A percentile compares a stretch with the other conserved stretches of the same genome.
Evolutionary conservation across 2,113 vertebrate genomes (phyloP).

Genomic region (Laticauda colubrina): DNA sequence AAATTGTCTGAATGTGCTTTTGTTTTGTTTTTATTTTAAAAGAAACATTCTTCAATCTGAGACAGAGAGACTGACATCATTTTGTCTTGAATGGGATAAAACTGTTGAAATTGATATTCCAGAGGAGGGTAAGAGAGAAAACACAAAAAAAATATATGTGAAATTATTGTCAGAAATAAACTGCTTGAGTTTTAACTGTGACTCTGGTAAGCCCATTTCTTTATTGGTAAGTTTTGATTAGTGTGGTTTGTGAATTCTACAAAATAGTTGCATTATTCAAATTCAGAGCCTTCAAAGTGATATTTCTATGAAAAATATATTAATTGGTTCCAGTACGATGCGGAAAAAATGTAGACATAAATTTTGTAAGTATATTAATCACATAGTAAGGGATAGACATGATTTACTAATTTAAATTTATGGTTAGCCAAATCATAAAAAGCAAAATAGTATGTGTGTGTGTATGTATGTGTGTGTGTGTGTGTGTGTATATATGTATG

Average conservation of each 20-base stretch:
- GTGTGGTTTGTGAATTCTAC: background rate
- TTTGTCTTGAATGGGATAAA: slow-evolving; percentile 78
- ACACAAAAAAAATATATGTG: too few relatives aligned
- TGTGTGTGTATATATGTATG: too few relatives aligned
- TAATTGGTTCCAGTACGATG: background rate
- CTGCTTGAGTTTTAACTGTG: background rate
- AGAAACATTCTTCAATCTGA: slow-evolving; percentile 79
- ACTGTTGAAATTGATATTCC: slow-evolving; percentile 83
- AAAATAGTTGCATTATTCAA: background rate
- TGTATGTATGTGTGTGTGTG: too few relatives aligned
- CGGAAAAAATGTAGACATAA: background rate
- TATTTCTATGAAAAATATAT: background rate
- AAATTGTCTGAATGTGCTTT: fast-evolving
- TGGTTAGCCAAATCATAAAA: background rate
- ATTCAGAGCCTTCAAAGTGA: background rate
- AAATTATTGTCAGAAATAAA: background rate
- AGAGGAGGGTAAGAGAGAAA: slow-evolving; percentile 82
- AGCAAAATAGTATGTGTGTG: background rate
- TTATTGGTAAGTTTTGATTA: background rate
- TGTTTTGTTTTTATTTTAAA: slow-evolving; percentile 41
- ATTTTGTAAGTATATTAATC: background rate
- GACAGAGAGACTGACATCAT: slow-evolving; percentile 70
- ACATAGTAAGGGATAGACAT: background rate
- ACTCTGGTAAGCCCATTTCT: background rate
- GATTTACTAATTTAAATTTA: background rate